A percentile compares a stretch with the other conserved stretches of the same genome.
phyloP scores from a whole-genome alignment of 1,140 invertebrate species.

The Danaus melanippus region DNA sequence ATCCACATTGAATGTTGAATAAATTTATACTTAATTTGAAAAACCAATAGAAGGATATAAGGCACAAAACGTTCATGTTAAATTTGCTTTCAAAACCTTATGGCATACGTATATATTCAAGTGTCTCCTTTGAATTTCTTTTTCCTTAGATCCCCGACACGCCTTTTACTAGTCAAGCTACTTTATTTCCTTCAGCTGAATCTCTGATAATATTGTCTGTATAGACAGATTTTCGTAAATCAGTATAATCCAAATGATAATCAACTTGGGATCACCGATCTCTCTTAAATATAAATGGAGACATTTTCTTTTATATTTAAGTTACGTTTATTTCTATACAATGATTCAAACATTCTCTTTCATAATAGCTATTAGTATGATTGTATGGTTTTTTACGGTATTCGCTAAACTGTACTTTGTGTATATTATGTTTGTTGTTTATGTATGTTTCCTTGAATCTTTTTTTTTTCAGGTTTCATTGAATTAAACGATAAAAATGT shows the following conservation, averaged over 20 bases:
- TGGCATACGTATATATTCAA: conserved; percentile 31
- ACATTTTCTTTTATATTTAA: conserved; percentile 7
- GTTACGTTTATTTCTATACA: conserved; percentile 3
- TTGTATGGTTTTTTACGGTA: too few species aligned
- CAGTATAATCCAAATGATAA: conserved; percentile 10
- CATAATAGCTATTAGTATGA: too few species aligned
- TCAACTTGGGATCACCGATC: conserved; percentile 11
- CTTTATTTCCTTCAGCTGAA: conserved; percentile 33
- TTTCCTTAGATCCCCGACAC: conserved; percentile 24
- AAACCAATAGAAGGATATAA: conserved; percentile 9
- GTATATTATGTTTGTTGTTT: background rate
- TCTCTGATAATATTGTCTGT: conserved; percentile 22
- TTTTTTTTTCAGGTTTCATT: conserved; percentile 22
- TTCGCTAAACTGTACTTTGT: too few species aligned
- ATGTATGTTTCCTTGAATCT: background rate
- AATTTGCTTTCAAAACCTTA: conserved; percentile 15
- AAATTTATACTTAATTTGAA: background rate
- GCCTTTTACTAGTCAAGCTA: conserved; percentile 43
- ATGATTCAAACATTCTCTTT: too few species aligned
- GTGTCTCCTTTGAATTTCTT: conserved; percentile 30
- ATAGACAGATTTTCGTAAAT: conserved; percentile 11
- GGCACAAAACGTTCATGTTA: conserved; percentile 9
- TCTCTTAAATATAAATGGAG: conserved; percentile 12
- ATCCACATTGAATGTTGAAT: conserved; percentile 1
- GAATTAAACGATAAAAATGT: background rate